phyloP scores from a whole-genome alignment of 2,888 invertebrate genomes.

The Anarsia innoxiella region DNA sequence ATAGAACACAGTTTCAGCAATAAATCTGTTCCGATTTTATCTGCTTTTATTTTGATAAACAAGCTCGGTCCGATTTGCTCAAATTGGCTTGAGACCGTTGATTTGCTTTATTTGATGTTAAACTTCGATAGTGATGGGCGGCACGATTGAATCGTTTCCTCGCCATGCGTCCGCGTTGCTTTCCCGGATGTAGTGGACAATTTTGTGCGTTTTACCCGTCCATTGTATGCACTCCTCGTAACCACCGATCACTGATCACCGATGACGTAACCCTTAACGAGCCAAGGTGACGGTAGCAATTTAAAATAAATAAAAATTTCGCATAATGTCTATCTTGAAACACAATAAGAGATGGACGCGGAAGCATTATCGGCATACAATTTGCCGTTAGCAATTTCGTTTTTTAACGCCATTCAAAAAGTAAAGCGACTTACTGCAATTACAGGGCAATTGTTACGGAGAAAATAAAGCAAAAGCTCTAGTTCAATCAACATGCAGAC shows the following conservation, averaged over 20 bases:
- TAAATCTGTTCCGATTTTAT: too few species aligned
- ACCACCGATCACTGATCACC: slow-evolving; percentile 32
- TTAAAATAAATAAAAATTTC: slow-evolving; percentile 25
- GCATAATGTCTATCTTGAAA: slow-evolving; percentile 2
- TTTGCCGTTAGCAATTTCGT: too few species aligned
- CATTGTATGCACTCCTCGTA: slow-evolving; percentile 42
- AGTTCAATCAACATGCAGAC: slow-evolving; percentile 58
- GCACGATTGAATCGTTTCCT: slow-evolving; percentile 36
- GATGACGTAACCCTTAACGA: slow-evolving; percentile 42
- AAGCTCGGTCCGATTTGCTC: too few species aligned
- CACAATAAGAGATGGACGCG: slow-evolving; percentile 9
- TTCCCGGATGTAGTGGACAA: slow-evolving; percentile 50
- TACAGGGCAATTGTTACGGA: not conserved
- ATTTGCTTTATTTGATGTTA: too few species aligned
- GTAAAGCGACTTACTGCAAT: not conserved
- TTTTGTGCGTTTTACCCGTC: slow-evolving; percentile 39
- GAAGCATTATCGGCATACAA: slow-evolving; percentile 2
- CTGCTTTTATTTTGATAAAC: too few species aligned
- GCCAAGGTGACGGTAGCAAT: slow-evolving; percentile 29
- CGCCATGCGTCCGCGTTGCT: slow-evolving; percentile 31
- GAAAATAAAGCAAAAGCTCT: slow-evolving; percentile 17
- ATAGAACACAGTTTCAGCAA: too few species aligned
- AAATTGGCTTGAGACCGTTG: too few species aligned
- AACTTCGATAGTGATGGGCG: not conserved
- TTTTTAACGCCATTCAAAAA: not conserved